Percentiles rank a stretch among this genome's conserved stretches.
Conservation (phyloP, 2,797 vertebrate species). For the Remorina albescens region DNA sequence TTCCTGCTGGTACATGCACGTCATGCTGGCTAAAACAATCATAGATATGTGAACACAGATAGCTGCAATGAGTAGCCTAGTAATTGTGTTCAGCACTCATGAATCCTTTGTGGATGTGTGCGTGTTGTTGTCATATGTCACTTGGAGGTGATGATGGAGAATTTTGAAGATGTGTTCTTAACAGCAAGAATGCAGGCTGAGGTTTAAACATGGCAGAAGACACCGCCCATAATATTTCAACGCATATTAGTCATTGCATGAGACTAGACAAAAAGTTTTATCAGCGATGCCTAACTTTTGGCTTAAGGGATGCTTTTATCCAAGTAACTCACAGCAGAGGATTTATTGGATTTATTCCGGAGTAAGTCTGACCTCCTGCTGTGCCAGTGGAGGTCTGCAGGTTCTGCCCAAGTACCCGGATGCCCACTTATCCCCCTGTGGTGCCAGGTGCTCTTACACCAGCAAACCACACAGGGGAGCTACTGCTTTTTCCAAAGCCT, state of each 20-base stretch:
- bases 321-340: neutral
- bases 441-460: slow-evolving; percentile 79
- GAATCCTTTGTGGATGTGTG: slow-evolving; percentile 12
- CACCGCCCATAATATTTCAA: neutral
- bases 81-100: slow-evolving; percentile 38
- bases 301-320: neutral
- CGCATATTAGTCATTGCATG: neutral
- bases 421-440: slow-evolving; percentile 64
- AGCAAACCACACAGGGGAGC: slow-evolving; percentile 91
- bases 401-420: slow-evolving; percentile 28
- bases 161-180: slow-evolving; percentile 46
- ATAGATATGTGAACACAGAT: slow-evolving; percentile 15
- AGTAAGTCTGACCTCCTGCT: slow-evolving; percentile 7
- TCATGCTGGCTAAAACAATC: slow-evolving; percentile 9
- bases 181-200: slow-evolving; percentile 29
- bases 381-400: neutral
- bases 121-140: slow-evolving; percentile 56
- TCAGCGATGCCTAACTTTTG: slow-evolving; percentile 1
- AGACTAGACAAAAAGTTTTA: neutral
- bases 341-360: neutral
- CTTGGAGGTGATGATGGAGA: slow-evolving; percentile 56
- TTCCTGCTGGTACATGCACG: neutral
- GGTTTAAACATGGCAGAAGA: neutral
- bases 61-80: slow-evolving; percentile 8
- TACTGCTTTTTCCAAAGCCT: slow-evolving; percentile 87